Evolutionary conservation across 1,140 invertebrate genomes (phyloP).

Genomic region (Bombus sylvicola): DNA sequence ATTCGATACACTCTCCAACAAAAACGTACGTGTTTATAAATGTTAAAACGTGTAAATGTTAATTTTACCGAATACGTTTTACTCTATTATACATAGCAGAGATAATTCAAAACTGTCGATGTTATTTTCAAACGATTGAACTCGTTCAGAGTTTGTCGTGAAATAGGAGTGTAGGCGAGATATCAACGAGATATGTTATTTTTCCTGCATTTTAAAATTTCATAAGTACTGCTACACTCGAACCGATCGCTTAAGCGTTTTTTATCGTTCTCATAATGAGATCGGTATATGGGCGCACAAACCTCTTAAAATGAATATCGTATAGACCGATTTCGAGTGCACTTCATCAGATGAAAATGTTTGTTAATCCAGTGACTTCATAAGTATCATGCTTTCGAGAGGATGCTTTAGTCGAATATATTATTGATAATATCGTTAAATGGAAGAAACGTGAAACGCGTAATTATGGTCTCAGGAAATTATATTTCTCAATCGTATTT

Average conservation of each 20-base stretch:
- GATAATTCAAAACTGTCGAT: too few species aligned
- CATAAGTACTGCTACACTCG: neutral
- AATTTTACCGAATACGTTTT: too few species aligned
- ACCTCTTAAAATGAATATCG: conserved; percentile 32
- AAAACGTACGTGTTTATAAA: too few species aligned
- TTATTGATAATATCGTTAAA: conserved; percentile 19
- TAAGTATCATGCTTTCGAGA: conserved; percentile 22
- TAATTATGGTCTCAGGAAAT: conserved; percentile 1
- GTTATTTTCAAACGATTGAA: too few species aligned
- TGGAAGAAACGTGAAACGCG: neutral
- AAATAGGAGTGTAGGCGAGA: too few species aligned
- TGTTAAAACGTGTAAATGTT: too few species aligned
- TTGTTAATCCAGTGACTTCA: conserved; percentile 32
- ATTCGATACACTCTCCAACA: too few species aligned
- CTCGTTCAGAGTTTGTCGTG: too few species aligned
- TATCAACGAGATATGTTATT: neutral
- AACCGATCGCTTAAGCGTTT: conserved; percentile 30
- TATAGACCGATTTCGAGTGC: conserved; percentile 20
- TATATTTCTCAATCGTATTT: neutral
- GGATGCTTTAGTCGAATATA: neutral
- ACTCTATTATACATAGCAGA: too few species aligned
- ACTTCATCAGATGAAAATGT: conserved; percentile 39
- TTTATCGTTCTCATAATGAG: conserved; percentile 29
- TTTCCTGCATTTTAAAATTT: neutral
- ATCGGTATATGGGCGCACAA: neutral